Evolutionary conservation across 2,888 invertebrate genomes (phyloP).

Genomic region (Noctua fimbriata): DNA sequence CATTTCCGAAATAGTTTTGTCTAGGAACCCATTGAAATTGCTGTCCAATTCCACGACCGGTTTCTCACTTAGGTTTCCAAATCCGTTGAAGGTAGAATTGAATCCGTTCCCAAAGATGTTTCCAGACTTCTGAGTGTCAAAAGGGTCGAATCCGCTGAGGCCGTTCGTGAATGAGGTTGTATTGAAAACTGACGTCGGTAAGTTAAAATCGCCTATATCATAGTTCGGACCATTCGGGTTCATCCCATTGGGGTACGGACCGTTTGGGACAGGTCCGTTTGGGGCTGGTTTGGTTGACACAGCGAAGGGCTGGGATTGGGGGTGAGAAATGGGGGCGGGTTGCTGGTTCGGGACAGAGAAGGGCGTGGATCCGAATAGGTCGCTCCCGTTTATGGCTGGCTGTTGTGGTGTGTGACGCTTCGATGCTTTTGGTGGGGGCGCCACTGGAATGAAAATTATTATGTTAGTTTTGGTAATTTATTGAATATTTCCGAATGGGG

Average conservation of each 20-base stretch:
- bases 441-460: slow-evolving; percentile 90
- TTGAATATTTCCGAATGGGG: not conserved
- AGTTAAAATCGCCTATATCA: slow-evolving; percentile 86
- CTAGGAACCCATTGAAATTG: slow-evolving; percentile 94
- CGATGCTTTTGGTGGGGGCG: slow-evolving; percentile 96
- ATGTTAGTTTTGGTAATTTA: slow-evolving; percentile 18
- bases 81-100: slow-evolving; percentile 85
- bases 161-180: slow-evolving; percentile 84
- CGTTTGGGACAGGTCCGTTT: slow-evolving; percentile 34
- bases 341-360: slow-evolving; percentile 89
- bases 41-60: slow-evolving; percentile 86
- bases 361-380: slow-evolving; percentile 95
- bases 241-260: slow-evolving; percentile 45
- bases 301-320: slow-evolving; percentile 62
- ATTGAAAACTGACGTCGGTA: slow-evolving; percentile 86
- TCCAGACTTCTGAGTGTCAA: slow-evolving; percentile 94
- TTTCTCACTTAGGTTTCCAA: slow-evolving; percentile 87
- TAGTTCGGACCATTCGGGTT: slow-evolving; percentile 82
- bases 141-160: slow-evolving; percentile 92
- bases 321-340: slow-evolving; percentile 56
- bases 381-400: slow-evolving; percentile 89
- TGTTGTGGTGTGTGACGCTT: slow-evolving; percentile 86
- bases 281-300: slow-evolving; percentile 75
- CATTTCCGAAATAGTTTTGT: slow-evolving; percentile 96
- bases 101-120: slow-evolving; percentile 86